Evolutionary conservation across 2,888 invertebrate genomes (phyloP).

Genomic region (Ophonus ardosiacus): DNA sequence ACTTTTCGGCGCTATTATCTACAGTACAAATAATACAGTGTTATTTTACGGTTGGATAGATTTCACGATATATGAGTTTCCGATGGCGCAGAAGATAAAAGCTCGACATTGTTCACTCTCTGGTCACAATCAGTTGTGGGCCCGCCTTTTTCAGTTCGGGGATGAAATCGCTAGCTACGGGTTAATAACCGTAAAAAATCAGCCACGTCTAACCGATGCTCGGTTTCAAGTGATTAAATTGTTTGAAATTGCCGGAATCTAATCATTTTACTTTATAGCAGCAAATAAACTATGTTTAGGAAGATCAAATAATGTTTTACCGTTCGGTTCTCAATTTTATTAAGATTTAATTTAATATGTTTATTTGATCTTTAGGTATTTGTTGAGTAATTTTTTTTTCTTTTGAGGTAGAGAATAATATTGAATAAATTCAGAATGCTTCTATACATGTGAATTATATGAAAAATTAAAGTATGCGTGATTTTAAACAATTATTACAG

Average conservation of each 20-base stretch:
- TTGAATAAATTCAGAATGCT: too few relatives aligned
- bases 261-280: neutral
- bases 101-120: slow-evolving; percentile 13
- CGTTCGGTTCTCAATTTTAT: too few relatives aligned
- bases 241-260: neutral
- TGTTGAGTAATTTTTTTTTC: too few relatives aligned
- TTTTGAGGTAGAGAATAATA: too few relatives aligned
- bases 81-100: slow-evolving; percentile 33
- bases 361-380: too few relatives aligned
- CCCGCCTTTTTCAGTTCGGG: slow-evolving; percentile 20
- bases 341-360: too few relatives aligned
- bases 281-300: neutral
- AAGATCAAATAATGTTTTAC: too few relatives aligned
- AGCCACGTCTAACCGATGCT: slow-evolving; percentile 5
- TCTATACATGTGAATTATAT: too few relatives aligned
- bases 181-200: slow-evolving; percentile 52
- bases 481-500: too few relatives aligned
- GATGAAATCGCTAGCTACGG: neutral
- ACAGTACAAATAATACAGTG: neutral
- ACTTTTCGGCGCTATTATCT: neutral
- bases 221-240: slow-evolving; percentile 48
- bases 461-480: too few relatives aligned
- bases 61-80: neutral
- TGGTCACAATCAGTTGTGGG: neutral
- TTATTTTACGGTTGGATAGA: slow-evolving; percentile 4